Evolutionary conservation across 2,797 vertebrate genomes (phyloP).

Genomic region (Myotis myotis): DNA sequence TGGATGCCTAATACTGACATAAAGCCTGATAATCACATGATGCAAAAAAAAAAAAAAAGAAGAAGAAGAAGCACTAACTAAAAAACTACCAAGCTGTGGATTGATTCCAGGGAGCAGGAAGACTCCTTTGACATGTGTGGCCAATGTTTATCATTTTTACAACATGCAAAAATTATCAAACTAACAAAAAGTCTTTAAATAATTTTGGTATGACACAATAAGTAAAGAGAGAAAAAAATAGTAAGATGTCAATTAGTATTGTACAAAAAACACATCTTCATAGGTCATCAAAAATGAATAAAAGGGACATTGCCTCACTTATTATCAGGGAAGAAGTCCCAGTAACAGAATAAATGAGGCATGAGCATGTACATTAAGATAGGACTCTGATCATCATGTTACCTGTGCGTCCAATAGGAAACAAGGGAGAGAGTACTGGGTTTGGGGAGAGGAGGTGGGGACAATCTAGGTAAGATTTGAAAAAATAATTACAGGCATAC

Average conservation of each 20-base stretch:
- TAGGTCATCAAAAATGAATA: conserved; percentile 45
- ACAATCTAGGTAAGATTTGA: conserved; percentile 72
- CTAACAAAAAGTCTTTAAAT: neutral
- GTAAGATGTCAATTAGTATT: conserved; percentile 46
- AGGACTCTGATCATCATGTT: conserved; percentile 41
- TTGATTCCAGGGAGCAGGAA: conserved; percentile 67
- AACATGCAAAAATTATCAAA: neutral
- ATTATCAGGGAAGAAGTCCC: neutral
- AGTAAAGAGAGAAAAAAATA: conserved; percentile 62
- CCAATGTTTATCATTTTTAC: conserved; percentile 42
- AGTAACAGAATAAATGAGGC: neutral
- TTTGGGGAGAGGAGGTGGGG: conserved; percentile 23
- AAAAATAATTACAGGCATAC: conserved; percentile 78
- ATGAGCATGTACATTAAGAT: neutral
- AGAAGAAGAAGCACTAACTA: conserved; percentile 51
- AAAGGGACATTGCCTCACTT: conserved; percentile 20
- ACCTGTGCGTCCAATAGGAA: conserved; percentile 72
- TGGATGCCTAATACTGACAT: neutral
- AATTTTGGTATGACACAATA: conserved; percentile 63
- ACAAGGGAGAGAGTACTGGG: conserved; percentile 62
- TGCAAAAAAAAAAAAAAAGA: neutral
- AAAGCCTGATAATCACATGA: conserved; percentile 35
- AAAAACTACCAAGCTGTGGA: conserved; percentile 57
- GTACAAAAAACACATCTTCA: conserved; percentile 58
- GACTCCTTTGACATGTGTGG: conserved; percentile 30